Percentiles rank a stretch among this genome's conserved stretches.
phyloP scores from a whole-genome alignment of 1,140 invertebrate species.

The Drosophila arawakana region DNA sequence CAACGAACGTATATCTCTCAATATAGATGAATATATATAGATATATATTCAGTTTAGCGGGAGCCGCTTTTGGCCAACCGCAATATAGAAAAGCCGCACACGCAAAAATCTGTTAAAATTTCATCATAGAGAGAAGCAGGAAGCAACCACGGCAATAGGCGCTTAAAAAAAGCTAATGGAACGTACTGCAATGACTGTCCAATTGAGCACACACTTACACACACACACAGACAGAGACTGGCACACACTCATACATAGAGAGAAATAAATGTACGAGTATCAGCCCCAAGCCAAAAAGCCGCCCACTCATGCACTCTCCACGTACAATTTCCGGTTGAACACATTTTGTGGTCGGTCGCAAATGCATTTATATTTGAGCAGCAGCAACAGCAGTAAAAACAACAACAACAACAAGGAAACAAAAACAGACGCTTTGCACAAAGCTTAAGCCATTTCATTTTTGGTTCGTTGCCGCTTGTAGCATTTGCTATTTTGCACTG shows the following conservation, averaged over 20 bases:
- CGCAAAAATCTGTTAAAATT: slow-evolving; percentile 79
- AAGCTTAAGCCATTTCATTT: slow-evolving; percentile 82
- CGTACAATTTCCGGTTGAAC: slow-evolving; percentile 83
- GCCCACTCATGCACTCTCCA: slow-evolving; percentile 63
- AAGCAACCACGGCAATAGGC: slow-evolving; percentile 65
- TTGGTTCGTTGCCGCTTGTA: slow-evolving; percentile 76
- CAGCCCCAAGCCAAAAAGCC: slow-evolving; percentile 34
- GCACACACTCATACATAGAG: slow-evolving; percentile 30
- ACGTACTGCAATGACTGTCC: slow-evolving; percentile 55
- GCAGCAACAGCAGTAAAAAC: slow-evolving; percentile 45
- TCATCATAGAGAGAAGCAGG: slow-evolving; percentile 42
- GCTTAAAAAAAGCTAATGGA: slow-evolving; percentile 79
- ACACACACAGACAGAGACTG: too few species aligned
- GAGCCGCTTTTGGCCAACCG: slow-evolving; percentile 56
- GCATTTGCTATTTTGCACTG: slow-evolving; percentile 77
- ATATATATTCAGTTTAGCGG: slow-evolving; percentile 21
- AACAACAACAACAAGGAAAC: slow-evolving; percentile 21
- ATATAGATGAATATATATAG: not conserved
- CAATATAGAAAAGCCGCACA: slow-evolving; percentile 66
- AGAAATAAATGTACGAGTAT: slow-evolving; percentile 2
- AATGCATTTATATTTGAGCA: slow-evolving; percentile 81
- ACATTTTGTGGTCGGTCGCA: slow-evolving; percentile 80
- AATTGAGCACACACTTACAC: slow-evolving; percentile 5
- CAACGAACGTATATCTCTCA: not conserved
- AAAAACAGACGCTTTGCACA: slow-evolving; percentile 62